Conservation (phyloP, 2,113 vertebrate species). For the Microcebus ravelobensis region DNA sequence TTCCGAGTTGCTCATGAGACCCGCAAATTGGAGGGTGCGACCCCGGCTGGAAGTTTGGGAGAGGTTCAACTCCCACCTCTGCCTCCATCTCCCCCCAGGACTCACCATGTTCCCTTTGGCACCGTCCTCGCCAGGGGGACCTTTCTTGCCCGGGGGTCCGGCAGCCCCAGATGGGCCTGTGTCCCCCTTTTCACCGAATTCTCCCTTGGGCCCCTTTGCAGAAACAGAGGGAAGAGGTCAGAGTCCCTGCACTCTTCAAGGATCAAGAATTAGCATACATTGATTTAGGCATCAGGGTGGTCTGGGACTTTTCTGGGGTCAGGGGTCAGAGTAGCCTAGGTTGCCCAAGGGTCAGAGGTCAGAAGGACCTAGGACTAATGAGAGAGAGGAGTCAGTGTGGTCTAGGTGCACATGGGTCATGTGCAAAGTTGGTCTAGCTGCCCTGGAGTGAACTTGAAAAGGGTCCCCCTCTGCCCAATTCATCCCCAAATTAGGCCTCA, state of each 20-base stretch:
- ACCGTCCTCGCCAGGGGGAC: slow-evolving; percentile 93
- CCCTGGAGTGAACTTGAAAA: background rate
- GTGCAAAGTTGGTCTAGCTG: background rate
- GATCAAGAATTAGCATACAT: background rate
- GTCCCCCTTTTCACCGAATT: slow-evolving; percentile 94
- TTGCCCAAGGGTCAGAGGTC: background rate
- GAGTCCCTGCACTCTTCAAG: background rate
- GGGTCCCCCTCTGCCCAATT: background rate
- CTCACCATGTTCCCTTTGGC: slow-evolving; percentile 92
- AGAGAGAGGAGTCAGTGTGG: background rate
- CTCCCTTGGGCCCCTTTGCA: slow-evolving; percentile 90
- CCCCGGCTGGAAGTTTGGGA: background rate
- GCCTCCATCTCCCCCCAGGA: background rate
- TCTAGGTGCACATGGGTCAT: background rate
- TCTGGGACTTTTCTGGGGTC: background rate
- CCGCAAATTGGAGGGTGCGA: background rate
- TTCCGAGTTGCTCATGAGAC: background rate
- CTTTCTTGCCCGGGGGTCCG: slow-evolving; percentile 91
- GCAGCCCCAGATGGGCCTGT: slow-evolving; percentile 89
- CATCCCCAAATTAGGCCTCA: background rate
- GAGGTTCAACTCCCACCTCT: background rate
- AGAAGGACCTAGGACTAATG: background rate
- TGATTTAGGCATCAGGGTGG: background rate
- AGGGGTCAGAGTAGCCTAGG: background rate
- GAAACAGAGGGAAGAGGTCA: background rate